phyloP scores from a whole-genome alignment of 1,140 invertebrate genomes.

The Apolygus lucorum region DNA sequence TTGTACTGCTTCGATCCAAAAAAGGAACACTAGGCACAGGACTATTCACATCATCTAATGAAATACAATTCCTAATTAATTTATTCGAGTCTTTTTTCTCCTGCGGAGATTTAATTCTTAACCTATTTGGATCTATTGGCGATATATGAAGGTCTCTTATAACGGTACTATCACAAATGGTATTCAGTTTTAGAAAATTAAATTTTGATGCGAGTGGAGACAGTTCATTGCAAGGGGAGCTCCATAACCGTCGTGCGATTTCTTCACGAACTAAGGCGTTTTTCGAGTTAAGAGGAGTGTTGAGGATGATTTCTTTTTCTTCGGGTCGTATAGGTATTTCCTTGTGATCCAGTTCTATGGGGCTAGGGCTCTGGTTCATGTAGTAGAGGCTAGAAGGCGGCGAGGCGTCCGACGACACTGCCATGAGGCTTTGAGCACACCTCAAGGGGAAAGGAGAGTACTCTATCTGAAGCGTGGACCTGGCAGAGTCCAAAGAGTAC shows the following conservation, averaged over 20 bases:
- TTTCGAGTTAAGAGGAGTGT: slow-evolving; percentile 19
- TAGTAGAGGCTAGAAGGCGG: slow-evolving; percentile 20
- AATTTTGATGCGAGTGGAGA: slow-evolving; percentile 32
- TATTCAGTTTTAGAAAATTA: slow-evolving; percentile 29
- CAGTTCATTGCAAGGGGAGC: slow-evolving; percentile 15
- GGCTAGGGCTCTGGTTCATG: slow-evolving; percentile 29
- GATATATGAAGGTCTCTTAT: not conserved
- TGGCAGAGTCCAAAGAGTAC: slow-evolving; percentile 18
- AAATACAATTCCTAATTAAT: not conserved
- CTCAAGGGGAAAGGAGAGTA: slow-evolving; percentile 32
- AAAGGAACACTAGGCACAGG: not conserved
- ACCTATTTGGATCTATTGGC: not conserved
- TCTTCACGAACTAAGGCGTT: not conserved
- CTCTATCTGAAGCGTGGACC: slow-evolving; percentile 32
- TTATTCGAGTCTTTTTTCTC: not conserved
- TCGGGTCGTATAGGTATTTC: slow-evolving; percentile 27
- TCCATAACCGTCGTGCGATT: not conserved
- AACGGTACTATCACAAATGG: slow-evolving; percentile 3
- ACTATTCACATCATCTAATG: not conserved
- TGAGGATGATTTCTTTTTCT: slow-evolving; percentile 26
- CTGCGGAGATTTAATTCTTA: not conserved
- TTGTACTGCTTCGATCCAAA: not conserved
- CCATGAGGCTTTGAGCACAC: slow-evolving; percentile 29
- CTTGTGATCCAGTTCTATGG: slow-evolving; percentile 33
- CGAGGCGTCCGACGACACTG: not conserved